Evolutionary conservation across 2,888 invertebrate species (phyloP), one percentile per base, ranked within the genome.

Genomic region (Polyommatus iphigenia): DNA sequence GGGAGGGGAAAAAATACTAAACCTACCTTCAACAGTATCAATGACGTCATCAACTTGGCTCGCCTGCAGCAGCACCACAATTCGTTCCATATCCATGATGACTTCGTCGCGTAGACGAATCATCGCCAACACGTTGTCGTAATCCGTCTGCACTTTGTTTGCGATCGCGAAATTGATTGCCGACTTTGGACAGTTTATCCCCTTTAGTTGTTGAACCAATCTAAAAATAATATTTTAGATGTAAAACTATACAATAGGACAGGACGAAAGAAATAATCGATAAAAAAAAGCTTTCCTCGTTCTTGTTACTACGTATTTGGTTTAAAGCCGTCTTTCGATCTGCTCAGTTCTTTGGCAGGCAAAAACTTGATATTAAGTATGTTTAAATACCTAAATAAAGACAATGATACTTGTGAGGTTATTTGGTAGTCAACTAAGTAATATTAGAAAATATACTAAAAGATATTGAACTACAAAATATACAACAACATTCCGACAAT

Each of bases 101-200:
- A 97, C 96, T 85, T 97, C 97, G 81, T 97, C 96, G 1, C 97
- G 94, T 4, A 98, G 89, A 82, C 97, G 96, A 85, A 96, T 96
- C 76, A 97, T 96, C 0, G 97, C 97, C 83, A 96, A 96, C 57
- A 98, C 96, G 18, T 97, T 97, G 85, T 98, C 98, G 83, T 97
- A 96, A 13, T 98, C 97, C 85, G 97, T 96, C 54, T 96, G 96
- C 77, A 98, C 97, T 88, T 97, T 97, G 81, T 96, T 97, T 0
- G 96, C 95, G 0, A 96, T 95, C 81, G 96, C 96, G 78, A 96
- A 96, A 80, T 87, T 89, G 57, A 90, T 78, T 20, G 92, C 91
- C 0, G 88, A 89, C 79, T 89, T 92, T 0, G 87, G 85, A 87
- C 92, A 95, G 41, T 97, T 96, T 50, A 97, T 96, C 82, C 97